Conservation (phyloP, 2,113 vertebrate genomes). For the Rhea pennata region DNA sequence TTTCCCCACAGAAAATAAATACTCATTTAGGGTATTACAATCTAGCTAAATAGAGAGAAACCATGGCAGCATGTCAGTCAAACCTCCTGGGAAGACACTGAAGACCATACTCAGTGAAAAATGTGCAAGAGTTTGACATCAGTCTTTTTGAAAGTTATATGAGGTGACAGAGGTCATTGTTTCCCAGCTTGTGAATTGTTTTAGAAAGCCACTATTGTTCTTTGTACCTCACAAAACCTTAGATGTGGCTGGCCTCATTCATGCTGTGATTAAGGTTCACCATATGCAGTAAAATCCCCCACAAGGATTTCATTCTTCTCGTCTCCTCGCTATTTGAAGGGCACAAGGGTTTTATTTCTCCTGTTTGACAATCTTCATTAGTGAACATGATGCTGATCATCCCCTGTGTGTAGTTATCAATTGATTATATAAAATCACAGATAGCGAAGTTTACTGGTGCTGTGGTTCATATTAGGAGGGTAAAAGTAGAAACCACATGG, state of each 20-base stretch:
- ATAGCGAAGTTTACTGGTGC: neutral
- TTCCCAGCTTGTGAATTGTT: neutral
- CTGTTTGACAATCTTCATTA: neutral
- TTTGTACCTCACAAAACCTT: neutral
- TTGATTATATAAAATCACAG: rapidly evolving
- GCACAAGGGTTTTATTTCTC: neutral
- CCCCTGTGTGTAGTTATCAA: neutral
- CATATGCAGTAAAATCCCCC: neutral
- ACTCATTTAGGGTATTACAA: neutral
- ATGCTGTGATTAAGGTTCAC: neutral
- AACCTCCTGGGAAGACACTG: neutral
- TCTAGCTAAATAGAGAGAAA: neutral
- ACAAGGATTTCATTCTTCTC: neutral
- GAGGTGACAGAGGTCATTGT: neutral
- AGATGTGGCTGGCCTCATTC: neutral
- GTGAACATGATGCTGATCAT: rapidly evolving
- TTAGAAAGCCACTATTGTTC: neutral
- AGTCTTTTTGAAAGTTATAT: neutral
- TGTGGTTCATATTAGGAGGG: rapidly evolving
- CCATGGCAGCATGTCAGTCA: too few relatives aligned
- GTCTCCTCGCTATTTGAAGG: neutral
- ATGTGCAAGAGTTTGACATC: neutral
- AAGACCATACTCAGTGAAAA: neutral
- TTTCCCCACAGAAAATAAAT: neutral
- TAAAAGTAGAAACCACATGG: neutral